Base-by-base conservation (phyloP, 2,888 invertebrate genomes). In the Euzophera pinguis region DNA sequence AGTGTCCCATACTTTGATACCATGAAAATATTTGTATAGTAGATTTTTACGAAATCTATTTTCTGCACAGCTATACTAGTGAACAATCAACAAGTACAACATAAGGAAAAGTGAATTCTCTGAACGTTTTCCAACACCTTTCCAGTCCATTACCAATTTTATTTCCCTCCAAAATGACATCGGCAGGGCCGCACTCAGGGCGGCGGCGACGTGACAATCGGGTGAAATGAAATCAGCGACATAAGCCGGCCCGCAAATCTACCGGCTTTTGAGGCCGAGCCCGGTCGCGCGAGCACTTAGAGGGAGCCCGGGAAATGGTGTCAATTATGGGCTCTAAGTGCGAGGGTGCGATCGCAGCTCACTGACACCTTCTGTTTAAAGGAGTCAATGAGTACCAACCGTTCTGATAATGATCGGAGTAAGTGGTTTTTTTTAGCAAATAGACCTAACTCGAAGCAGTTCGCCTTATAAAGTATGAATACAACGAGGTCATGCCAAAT, bases 91-190 rank as follows among this genome's bases (percentile, higher is more conserved):
- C 27, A 47, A 22, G 22, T 22, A 2, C 22, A 22, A 13, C 27
- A 16, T 10, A 14, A 38, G 5, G 12, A 16, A 48, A 29, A 37
- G 17, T 29, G 14, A 22, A 32, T 49, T 47, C 52, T 22, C 45
- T 13, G 67, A 66, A 72, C 67, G 69, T 75, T 75, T 67, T 65
- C 65, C 62, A 64, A 55, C 70, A 73, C 70, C 75, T 84, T 88
- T 89, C 87, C 88, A 79, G 72, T 79, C 88, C 88, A 89, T 89
- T 88, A 85, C 81, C 85, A 84, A 81, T 85, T 86, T 87, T 83
- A 88, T 87, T 84, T 73, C 78, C 65, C 72, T 73, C 75, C 79
- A 82, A 86, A 87, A 85, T 83, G 78, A 79, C 78, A 84, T 79
- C 75, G 74, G 64, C 66, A 71, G 16, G 32, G 66, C 58, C 73